Evolutionary conservation across 2,888 invertebrate species (phyloP), one percentile per base, ranked within the genome.

Genomic region (Drosophila borealis): DNA sequence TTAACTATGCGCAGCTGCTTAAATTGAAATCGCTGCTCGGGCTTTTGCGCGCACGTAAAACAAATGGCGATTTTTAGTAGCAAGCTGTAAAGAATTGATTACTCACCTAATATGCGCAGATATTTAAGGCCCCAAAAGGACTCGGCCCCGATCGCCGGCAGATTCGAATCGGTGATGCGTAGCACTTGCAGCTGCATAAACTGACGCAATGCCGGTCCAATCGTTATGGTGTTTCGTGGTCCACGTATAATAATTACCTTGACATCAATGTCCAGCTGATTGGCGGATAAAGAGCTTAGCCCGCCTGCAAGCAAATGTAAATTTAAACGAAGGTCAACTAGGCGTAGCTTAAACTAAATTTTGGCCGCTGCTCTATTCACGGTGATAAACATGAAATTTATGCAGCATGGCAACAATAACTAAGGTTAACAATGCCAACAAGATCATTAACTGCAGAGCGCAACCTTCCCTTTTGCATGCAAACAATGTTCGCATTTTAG

Each of bases 61-160:
- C 59, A 55, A 67, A 74, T 41, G 49, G 51, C 48, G 48, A 67
- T 54, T 73, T 77, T 67, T 42, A 63, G 56, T 14, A 41, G 37
- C 6, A 21, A 13, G 60, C 54, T 69, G 62, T 76, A 85, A 83
- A 80, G 67, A 67, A 74, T 73, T 78, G 74, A 80, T 80, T 77
- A 90, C 91, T 92, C 81, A 92, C 92, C 92, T 84, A 93, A 89
- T 57, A 93, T 86, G 80, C 92, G 93, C 53, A 95, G 91, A 83
- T 94, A 93, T 81, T 93, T 95, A 2, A 96, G 94, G 4, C 96
- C 96, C 96, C 96, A 97, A 90, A 97, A 96, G 1, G 96, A 95
- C 88, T 96, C 95, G 81, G 95, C 94, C 3, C 96, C 96, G 69
- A 97, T 96, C 29, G 96, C 95, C 17, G 96, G 96, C 36, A 97